Evolutionary conservation across 2,113 vertebrate genomes (phyloP), one percentile per base, ranked within the genome.

Genomic region (Cyphomyrus discorhynchus): DNA sequence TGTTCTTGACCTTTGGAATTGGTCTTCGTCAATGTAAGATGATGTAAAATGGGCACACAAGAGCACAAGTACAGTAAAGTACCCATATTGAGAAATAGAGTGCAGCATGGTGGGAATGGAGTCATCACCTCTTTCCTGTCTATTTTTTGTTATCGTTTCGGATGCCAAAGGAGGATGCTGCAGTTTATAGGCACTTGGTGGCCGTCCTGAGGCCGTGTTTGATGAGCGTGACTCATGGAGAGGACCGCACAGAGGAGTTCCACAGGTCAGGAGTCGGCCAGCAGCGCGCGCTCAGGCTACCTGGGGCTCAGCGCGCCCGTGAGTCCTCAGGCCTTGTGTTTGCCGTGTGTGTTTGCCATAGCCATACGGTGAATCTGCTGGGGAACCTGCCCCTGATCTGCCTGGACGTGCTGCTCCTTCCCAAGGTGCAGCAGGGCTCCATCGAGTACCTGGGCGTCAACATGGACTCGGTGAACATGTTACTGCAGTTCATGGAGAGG

Each of bases 391-490:
- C 98, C 1, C 94, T 97, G 90, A 94, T 94, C 2, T 98, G 97
- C 94, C 89, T 99, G 94, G 98, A 98, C 0, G 97, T 98, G 1
- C 95, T 99, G 1, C 92, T 99, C 86, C 89, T 95, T 24, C 97
- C 98, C 0, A 97, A 96, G 87, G 96, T 97, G 2, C 96, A 95
- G 0, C 95, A 95, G 0, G 97, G 96, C 91, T 98, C 97, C 0
- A 94, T 96, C 2, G 97, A 99, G 91, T 97, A 98, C 94, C 96
- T 98, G 96, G 97, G 98, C 0, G 96, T 97, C 87, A 98, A 98
- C 92, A 98, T 99, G 98, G 98, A 98, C 0, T 97, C 97, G 0
- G 97, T 98, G 89, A 95, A 91, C 86, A 95, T 96, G 92, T 95
- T 99, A 47, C 94, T 99, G 91, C 93, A 94, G 24, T 98, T 98